A percentile compares a stretch with the other conserved stretches of the same genome.
phyloP scores from a whole-genome alignment of 1,140 invertebrate genomes.

The Lordiphosa collinella region DNA sequence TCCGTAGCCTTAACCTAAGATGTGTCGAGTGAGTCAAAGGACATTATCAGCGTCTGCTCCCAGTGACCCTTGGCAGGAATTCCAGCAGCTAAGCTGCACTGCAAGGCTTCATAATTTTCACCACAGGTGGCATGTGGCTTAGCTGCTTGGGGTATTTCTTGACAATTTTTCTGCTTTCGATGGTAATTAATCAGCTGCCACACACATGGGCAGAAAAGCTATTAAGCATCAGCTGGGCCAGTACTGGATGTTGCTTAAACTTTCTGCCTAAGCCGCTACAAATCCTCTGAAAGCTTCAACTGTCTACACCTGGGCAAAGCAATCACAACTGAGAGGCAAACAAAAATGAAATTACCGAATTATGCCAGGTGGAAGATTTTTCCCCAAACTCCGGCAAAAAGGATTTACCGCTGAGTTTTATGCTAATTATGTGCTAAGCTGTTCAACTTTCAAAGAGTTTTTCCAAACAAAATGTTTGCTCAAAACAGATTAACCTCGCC shows the following conservation, averaged over 20 bases:
- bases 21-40: slow-evolving; percentile 13
- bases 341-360: slow-evolving; percentile 65
- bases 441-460: slow-evolving; percentile 66
- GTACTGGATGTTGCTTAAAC: slow-evolving; percentile 46
- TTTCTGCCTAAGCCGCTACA: slow-evolving; percentile 61
- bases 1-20: slow-evolving; percentile 23
- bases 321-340: slow-evolving; percentile 15
- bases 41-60: slow-evolving; percentile 30
- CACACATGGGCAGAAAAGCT: slow-evolving; percentile 13
- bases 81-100: slow-evolving; percentile 37
- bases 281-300: slow-evolving; percentile 56
- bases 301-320: slow-evolving; percentile 61
- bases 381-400: slow-evolving; percentile 8
- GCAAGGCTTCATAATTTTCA: slow-evolving; percentile 68
- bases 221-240: slow-evolving; percentile 34
- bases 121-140: slow-evolving; percentile 44
- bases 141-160: background rate
- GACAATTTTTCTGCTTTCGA: slow-evolving; percentile 2
- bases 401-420: slow-evolving; percentile 62
- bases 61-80: slow-evolving; percentile 7
- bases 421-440: slow-evolving; percentile 67
- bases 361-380: slow-evolving; percentile 53
- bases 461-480: slow-evolving; percentile 28
- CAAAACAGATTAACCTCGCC: slow-evolving; percentile 45
- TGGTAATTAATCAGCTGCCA: slow-evolving; percentile 49